Conservation (phyloP, 2,113 vertebrate genomes). For the Sprattus sprattus region DNA sequence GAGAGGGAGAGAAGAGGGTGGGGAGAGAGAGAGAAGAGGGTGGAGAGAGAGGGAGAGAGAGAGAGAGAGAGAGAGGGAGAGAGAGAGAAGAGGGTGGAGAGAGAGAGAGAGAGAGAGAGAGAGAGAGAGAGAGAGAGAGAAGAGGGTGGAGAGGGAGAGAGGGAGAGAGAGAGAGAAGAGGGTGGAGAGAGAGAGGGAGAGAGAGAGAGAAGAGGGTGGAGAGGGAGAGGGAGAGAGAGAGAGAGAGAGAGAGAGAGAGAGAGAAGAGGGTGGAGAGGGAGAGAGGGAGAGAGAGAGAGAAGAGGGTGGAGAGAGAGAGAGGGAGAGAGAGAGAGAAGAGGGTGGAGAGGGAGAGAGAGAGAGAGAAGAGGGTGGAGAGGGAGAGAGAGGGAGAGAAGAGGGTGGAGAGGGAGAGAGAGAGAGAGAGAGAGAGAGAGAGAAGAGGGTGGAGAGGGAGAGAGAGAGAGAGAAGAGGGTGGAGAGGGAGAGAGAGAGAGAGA, state of each 20-base stretch:
- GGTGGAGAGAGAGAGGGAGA: not conserved
- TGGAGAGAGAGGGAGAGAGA: conserved; percentile 4
- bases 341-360: conserved; percentile 10
- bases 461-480: conserved; percentile 18
- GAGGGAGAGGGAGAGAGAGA: conserved; percentile 34
- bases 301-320: conserved; percentile 1
- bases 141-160: conserved; percentile 26
- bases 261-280: too few relatives aligned
- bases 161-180: not conserved
- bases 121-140: conserved; percentile 16
- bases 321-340: conserved; percentile 7
- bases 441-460: conserved; percentile 32
- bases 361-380: too few relatives aligned
- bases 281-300: conserved; percentile 35
- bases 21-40: conserved; percentile 4
- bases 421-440: conserved; percentile 11
- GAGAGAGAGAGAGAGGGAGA: conserved; percentile 34
- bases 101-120: conserved; percentile 6
- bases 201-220: conserved; percentile 20
- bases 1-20: not conserved
- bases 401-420: conserved; percentile 1
- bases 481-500: not conserved
- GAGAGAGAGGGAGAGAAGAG: conserved; percentile 37
- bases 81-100: conserved; percentile 27
- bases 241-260: conserved; percentile 6